These are phyloP conservation scores for Hypomecis atomaria DNA, from an alignment of 2,888 invertebrate species.

Conservation along the genomic window DNA sequence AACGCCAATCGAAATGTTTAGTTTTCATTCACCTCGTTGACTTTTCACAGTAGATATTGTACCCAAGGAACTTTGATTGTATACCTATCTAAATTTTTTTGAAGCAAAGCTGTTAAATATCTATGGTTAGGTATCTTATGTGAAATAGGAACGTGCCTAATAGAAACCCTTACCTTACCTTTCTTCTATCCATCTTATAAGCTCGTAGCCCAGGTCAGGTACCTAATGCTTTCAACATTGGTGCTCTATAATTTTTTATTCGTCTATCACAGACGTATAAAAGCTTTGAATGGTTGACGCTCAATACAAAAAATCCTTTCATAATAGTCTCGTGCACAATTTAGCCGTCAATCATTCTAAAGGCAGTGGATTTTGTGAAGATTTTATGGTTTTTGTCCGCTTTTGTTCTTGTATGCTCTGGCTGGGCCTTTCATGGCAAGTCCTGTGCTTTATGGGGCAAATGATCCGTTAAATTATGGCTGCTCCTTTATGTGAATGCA, in stretches of 20 bases:
- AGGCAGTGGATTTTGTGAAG: conserved; percentile 58
- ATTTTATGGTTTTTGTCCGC: conserved; percentile 61
- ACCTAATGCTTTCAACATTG: conserved; percentile 33
- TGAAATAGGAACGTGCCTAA: too few species aligned
- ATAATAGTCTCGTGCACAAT: conserved; percentile 55
- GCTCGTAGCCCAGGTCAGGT: conserved; percentile 5
- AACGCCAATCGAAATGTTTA: too few species aligned
- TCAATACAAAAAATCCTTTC: conserved; percentile 51
- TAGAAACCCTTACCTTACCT: neutral
- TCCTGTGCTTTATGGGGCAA: conserved; percentile 58
- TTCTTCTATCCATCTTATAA: neutral
- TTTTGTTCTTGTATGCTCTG: conserved; percentile 44
- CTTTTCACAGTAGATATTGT: too few species aligned
- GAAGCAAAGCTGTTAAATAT: too few species aligned
- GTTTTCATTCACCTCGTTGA: too few species aligned
- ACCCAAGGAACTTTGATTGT: too few species aligned
- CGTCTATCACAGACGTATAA: conserved; percentile 51
- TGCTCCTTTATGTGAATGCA: conserved; percentile 54
- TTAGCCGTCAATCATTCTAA: conserved; percentile 70
- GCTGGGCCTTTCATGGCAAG: conserved; percentile 51
- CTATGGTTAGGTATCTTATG: too few species aligned
- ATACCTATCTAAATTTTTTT: too few species aligned
- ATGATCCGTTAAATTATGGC: conserved; percentile 72
- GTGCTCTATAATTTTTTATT: conserved; percentile 48
- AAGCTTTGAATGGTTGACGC: conserved; percentile 57